These are phyloP conservation scores for Periparus ater DNA, from an alignment of 2,797 vertebrate genomes.

Conservation along the genomic window DNA sequence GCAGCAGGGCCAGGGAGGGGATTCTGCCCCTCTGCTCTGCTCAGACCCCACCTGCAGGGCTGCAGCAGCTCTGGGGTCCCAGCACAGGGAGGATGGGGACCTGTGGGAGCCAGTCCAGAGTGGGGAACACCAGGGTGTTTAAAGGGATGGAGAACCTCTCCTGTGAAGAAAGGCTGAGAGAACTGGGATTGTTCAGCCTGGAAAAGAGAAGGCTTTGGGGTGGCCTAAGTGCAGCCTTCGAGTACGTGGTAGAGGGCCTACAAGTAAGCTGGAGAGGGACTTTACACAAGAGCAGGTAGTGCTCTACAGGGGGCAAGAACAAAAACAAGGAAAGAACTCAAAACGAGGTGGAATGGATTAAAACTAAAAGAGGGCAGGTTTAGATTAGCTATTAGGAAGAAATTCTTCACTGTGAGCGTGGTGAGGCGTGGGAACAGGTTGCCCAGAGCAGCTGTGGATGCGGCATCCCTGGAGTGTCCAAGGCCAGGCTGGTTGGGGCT, in stretches of 20 bases:
- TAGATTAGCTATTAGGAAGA: not conserved
- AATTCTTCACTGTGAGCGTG: accelerated
- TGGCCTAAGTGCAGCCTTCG: not conserved
- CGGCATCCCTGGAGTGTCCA: not conserved
- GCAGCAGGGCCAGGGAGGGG: too few species aligned
- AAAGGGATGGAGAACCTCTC: too few species aligned
- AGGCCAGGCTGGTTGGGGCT: not conserved
- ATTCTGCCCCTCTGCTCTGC: not conserved
- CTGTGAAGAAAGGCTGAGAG: not conserved
- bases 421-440: accelerated
- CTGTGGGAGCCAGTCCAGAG: accelerated
- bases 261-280: not conserved
- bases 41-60: not conserved
- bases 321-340: too few species aligned
- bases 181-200: not conserved
- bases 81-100: too few species aligned
- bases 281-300: too few species aligned
- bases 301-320: too few species aligned
- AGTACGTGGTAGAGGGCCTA: too few species aligned
- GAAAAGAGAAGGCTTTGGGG: not conserved
- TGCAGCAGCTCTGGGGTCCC: not conserved
- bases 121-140: accelerated
- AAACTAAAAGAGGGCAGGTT: not conserved
- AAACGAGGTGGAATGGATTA: not conserved
- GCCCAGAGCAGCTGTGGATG: not conserved